These are phyloP conservation scores for Mythimna vitellina DNA, from an alignment of 2,888 invertebrate species.

Conservation along the genomic window DNA sequence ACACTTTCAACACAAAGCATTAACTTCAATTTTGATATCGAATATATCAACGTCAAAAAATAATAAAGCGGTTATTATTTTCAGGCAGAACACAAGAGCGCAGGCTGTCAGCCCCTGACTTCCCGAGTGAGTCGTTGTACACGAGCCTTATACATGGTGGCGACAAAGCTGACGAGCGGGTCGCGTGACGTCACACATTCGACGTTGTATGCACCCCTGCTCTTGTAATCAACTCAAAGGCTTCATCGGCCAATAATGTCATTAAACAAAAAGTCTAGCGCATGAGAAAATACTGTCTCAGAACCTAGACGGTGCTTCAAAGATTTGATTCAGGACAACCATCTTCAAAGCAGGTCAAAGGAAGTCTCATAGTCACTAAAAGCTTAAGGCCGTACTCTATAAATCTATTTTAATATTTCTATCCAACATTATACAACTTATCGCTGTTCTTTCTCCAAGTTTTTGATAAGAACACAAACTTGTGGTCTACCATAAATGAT, in stretches of 20 bases:
- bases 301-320: background rate
- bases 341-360: background rate
- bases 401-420: background rate
- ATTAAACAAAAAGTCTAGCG: constrained; percentile 21
- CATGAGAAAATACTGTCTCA: background rate
- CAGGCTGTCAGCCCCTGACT: constrained; percentile 47
- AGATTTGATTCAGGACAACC: background rate
- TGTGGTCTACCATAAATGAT: background rate
- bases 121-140: constrained; percentile 58
- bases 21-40: background rate
- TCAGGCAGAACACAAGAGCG: constrained; percentile 32
- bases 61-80: constrained; percentile 48
- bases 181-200: constrained; percentile 84
- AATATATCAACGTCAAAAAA: constrained; percentile 17
- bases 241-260: constrained; percentile 45
- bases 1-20: background rate
- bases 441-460: too few relatives aligned
- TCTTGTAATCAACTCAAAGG: constrained; percentile 48
- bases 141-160: constrained; percentile 63
- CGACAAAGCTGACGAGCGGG: constrained; percentile 82
- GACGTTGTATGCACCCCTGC: constrained; percentile 66
- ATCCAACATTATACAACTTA: too few relatives aligned
- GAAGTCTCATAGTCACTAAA: too few relatives aligned
- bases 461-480: background rate
- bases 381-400: background rate